These are phyloP conservation scores for Corbicula japonica DNA, from an alignment of 2,888 invertebrate genomes.

Conservation along the genomic window DNA sequence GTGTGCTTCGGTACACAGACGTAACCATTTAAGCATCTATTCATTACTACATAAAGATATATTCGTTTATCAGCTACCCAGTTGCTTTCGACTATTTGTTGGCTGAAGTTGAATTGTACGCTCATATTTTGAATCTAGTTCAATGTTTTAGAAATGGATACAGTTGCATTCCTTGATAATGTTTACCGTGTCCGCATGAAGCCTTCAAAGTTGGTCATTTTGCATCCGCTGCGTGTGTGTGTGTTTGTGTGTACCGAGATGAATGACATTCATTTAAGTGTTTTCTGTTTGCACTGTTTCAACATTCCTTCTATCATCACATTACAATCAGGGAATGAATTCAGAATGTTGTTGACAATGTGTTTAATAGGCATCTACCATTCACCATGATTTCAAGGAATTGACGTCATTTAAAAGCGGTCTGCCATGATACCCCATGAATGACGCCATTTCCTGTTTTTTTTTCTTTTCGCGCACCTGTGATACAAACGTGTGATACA, in stretches of 20 bases:
- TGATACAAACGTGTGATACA: constrained; percentile 63
- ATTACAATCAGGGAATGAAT: constrained; percentile 65
- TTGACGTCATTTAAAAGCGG: constrained; percentile 66
- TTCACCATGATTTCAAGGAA: constrained; percentile 67
- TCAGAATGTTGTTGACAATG: constrained; percentile 25
- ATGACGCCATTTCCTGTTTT: constrained; percentile 63
- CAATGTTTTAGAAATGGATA: constrained; percentile 2
- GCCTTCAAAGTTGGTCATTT: constrained; percentile 30
- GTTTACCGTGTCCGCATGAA: constrained; percentile 39
- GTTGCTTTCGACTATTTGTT: constrained; percentile 37
- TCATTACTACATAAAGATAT: background rate
- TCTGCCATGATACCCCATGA: constrained; percentile 73
- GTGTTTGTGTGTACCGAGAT: constrained; percentile 1
- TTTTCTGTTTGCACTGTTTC: constrained; percentile 9
- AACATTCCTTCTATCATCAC: constrained; percentile 65
- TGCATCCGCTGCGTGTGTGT: constrained; percentile 30
- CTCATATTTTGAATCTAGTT: background rate
- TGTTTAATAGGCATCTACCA: constrained; percentile 44
- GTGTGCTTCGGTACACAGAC: constrained; percentile 90
- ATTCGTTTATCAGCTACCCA: constrained; percentile 36
- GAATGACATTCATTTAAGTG: background rate
- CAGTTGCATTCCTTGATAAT: background rate
- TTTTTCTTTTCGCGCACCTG: constrained; percentile 51
- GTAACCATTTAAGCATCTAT: background rate
- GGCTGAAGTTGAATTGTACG: constrained; percentile 28